phyloP scores from a whole-genome alignment of 2,797 vertebrate species.

The Galago senegalensis region DNA sequence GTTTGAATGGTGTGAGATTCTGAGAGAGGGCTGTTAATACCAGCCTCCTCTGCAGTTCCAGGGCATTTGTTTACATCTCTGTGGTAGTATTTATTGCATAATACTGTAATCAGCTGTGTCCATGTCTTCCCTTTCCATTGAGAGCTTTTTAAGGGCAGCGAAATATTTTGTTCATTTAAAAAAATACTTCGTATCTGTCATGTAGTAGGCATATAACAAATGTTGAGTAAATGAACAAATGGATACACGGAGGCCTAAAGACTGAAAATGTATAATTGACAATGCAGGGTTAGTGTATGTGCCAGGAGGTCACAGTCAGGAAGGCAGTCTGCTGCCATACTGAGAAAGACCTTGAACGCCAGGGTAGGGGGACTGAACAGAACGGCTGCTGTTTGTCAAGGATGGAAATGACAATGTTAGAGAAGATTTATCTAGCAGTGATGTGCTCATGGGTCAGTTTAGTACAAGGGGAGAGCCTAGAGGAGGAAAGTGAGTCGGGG shows the following conservation, averaged over 20 bases:
- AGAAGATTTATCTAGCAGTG: neutral
- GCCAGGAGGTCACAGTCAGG: neutral
- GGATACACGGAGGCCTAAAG: neutral
- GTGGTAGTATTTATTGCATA: neutral
- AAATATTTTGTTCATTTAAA: neutral
- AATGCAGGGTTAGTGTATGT: neutral
- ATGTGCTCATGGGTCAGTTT: neutral
- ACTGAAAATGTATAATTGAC: neutral
- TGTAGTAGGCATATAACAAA: neutral
- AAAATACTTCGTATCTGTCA: neutral
- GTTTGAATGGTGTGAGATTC: neutral
- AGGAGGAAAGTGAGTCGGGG: neutral
- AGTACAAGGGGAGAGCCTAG: neutral
- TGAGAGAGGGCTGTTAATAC: neutral
- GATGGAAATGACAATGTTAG: neutral
- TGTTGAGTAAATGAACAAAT: neutral
- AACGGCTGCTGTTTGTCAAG: neutral
- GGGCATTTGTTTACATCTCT: neutral
- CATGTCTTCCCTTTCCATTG: neutral
- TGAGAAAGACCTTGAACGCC: neutral
- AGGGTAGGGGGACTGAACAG: neutral
- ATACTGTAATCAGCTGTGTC: neutral
- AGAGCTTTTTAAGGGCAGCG: neutral
- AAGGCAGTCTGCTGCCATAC: neutral
- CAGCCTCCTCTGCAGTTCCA: neutral